phyloP scores from a whole-genome alignment of 2,113 vertebrate species.

The Parotia lawesii region DNA sequence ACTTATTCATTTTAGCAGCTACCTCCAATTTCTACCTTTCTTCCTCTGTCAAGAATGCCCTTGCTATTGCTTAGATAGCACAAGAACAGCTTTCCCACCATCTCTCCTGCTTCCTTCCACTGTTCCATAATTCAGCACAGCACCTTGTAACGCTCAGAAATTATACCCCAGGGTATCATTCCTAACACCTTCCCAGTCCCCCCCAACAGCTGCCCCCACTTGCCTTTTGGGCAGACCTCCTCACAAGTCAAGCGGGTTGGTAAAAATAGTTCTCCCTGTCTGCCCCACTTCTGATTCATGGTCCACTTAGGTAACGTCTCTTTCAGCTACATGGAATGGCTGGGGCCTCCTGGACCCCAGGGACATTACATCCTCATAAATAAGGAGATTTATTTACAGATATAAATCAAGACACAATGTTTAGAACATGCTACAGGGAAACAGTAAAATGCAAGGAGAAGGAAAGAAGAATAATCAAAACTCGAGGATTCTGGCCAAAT shows the following conservation, averaged over 20 bases:
- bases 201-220: background rate
- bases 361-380: conserved; percentile 70
- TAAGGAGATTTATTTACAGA: conserved; percentile 69
- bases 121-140: background rate
- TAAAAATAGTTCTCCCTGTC: conserved; percentile 59
- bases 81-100: background rate
- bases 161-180: background rate
- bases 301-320: conserved; percentile 73
- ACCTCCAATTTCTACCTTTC: background rate
- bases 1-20: background rate
- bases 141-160: background rate
- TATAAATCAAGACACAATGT: conserved; percentile 66
- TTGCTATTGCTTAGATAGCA: background rate
- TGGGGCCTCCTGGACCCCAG: conserved; percentile 58
- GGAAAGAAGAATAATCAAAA: conserved; percentile 60
- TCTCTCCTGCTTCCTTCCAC: background rate
- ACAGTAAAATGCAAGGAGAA: conserved; percentile 60
- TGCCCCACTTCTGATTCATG: conserved; percentile 66
- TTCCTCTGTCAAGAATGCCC: background rate
- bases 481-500: conserved; percentile 54
- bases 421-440: conserved; percentile 59
- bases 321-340: conserved; percentile 54
- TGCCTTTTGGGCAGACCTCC: conserved; percentile 34
- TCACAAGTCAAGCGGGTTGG: background rate
- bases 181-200: background rate